Percentiles rank a stretch among this genome's conserved stretches.
These are phyloP conservation scores for Zaprionus vittiger DNA, from an alignment of 1,140 invertebrate genomes.

Conservation along the genomic window DNA sequence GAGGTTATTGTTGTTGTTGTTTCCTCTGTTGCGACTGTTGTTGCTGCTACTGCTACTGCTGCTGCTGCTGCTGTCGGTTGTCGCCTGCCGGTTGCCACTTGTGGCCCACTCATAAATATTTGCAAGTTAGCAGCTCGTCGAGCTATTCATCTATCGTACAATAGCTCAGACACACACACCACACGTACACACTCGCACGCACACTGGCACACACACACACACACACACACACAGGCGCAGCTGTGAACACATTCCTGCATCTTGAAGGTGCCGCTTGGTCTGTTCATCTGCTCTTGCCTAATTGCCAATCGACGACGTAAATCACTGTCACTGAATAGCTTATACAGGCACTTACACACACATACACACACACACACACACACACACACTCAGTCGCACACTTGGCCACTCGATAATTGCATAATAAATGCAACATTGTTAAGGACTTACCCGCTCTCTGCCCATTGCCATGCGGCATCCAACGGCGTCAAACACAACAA, in stretches of 20 bases:
- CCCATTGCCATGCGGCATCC: slow-evolving; percentile 12
- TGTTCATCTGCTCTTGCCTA: slow-evolving; percentile 51
- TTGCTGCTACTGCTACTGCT: slow-evolving; percentile 28
- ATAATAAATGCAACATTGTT: slow-evolving; percentile 81
- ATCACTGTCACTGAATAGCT: slow-evolving; percentile 70
- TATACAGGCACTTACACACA: slow-evolving; percentile 33
- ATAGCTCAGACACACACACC: slow-evolving; percentile 25
- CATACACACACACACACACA: slow-evolving; percentile 14
- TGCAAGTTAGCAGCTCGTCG: slow-evolving; percentile 83
- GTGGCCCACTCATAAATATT: slow-evolving; percentile 82
- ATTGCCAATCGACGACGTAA: slow-evolving; percentile 81
- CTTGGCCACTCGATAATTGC: slow-evolving; percentile 79
- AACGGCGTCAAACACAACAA: slow-evolving; percentile 56
- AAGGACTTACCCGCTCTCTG: slow-evolving; percentile 30
- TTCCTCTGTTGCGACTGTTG: neutral
- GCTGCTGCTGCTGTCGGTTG: slow-evolving; percentile 40
- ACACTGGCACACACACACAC: slow-evolving; percentile 19
- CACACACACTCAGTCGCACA: slow-evolving; percentile 14
- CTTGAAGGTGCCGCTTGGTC: slow-evolving; percentile 54
- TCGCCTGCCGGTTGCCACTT: slow-evolving; percentile 63
- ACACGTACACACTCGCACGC: slow-evolving; percentile 16
- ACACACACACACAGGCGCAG: slow-evolving; percentile 18
- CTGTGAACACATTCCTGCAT: slow-evolving; percentile 32
- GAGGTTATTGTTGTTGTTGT: neutral
- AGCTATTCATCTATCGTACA: slow-evolving; percentile 79